Conservation (phyloP, 1,140 invertebrate species). For the Drosophila pallidifrons region DNA sequence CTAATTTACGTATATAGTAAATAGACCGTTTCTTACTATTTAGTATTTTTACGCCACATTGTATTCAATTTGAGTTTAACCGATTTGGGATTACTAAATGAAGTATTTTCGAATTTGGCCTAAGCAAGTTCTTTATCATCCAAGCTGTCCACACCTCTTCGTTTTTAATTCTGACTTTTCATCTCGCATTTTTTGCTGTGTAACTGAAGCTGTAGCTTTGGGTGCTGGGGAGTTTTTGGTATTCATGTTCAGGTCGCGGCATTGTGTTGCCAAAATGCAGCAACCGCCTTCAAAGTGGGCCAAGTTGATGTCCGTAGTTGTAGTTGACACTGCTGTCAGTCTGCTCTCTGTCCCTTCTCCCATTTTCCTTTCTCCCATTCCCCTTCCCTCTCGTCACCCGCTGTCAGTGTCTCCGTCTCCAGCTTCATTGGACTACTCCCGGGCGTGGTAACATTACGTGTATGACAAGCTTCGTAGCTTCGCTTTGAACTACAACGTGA, state of each 20-base stretch:
- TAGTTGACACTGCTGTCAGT: conserved; percentile 46
- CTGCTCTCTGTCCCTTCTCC: neutral
- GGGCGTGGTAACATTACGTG: conserved; percentile 49
- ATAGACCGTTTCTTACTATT: too few species aligned
- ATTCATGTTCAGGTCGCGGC: conserved; percentile 22
- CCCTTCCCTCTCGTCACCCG: neutral
- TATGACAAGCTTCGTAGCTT: conserved; percentile 49
- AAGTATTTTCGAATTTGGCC: too few species aligned
- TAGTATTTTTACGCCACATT: too few species aligned
- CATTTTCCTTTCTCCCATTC: conserved; percentile 1
- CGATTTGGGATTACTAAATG: too few species aligned
- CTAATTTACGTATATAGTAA: too few species aligned
- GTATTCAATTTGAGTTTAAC: too few species aligned
- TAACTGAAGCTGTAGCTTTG: too few species aligned
- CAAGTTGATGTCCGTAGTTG: conserved; percentile 41
- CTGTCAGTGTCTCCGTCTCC: neutral
- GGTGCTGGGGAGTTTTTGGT: conserved; percentile 1
- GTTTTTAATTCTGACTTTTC: too few species aligned
- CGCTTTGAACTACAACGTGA: conserved; percentile 42
- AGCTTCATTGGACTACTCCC: conserved; percentile 7
- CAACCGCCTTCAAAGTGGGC: conserved; percentile 32
- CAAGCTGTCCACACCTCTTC: too few species aligned
- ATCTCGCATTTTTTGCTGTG: too few species aligned
- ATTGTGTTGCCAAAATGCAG: conserved; percentile 36
- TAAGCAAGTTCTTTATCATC: too few species aligned